A percentile compares a stretch with the other conserved stretches of the same genome.
Conservation (phyloP, 2,888 invertebrate genomes). For the Volucella zonaria region DNA sequence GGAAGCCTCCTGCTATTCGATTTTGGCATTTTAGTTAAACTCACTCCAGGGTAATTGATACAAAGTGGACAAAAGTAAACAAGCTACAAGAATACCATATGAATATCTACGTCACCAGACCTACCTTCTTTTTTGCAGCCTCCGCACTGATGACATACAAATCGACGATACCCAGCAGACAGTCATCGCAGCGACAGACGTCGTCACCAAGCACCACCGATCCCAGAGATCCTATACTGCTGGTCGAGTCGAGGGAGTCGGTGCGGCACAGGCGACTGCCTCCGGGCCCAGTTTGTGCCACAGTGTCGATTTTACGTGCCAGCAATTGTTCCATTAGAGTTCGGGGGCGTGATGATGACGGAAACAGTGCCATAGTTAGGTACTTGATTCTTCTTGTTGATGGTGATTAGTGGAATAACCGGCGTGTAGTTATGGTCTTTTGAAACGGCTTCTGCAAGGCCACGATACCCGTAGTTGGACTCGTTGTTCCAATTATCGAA, state of each 20-base stretch:
- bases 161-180: conserved; percentile 91
- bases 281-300: conserved; percentile 82
- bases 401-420: neutral
- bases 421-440: neutral
- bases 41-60: conserved; percentile 36
- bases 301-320: conserved; percentile 91
- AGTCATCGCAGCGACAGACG: conserved; percentile 92
- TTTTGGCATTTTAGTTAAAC: conserved; percentile 28
- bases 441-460: neutral
- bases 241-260: conserved; percentile 90
- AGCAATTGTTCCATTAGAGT: conserved; percentile 92
- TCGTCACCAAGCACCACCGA: conserved; percentile 86
- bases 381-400: conserved; percentile 1
- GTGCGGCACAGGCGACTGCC: conserved; percentile 86
- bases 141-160: conserved; percentile 85
- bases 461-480: neutral
- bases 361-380: conserved; percentile 81
- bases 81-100: neutral
- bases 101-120: conserved; percentile 33
- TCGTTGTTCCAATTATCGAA: conserved; percentile 18
- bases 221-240: conserved; percentile 87
- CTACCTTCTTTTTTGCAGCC: conserved; percentile 87
- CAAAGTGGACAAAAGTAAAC: conserved; percentile 36
- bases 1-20: conserved; percentile 37
- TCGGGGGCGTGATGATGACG: conserved; percentile 86